Evolutionary conservation across 2,888 invertebrate species (phyloP).

Genomic region (Drosophila greeni): DNA sequence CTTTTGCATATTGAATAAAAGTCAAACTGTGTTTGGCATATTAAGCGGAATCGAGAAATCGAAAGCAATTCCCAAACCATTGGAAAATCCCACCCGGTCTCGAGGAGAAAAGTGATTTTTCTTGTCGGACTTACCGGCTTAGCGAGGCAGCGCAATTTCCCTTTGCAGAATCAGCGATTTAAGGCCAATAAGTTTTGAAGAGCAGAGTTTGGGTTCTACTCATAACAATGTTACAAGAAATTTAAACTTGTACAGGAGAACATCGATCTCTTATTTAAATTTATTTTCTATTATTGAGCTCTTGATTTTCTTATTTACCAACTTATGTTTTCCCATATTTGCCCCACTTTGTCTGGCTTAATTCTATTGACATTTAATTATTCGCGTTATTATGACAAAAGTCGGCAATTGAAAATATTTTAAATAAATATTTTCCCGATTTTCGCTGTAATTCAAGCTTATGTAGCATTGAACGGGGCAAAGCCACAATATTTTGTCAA

Average conservation of each 20-base stretch:
- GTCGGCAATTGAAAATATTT: constrained; percentile 44
- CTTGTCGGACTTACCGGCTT: constrained; percentile 66
- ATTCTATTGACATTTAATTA: constrained; percentile 68
- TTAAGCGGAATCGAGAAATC: constrained; percentile 59
- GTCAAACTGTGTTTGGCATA: constrained; percentile 71
- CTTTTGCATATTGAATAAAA: constrained; percentile 67
- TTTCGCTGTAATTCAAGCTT: constrained; percentile 59
- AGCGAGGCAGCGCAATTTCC: constrained; percentile 63
- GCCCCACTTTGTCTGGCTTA: constrained; percentile 40
- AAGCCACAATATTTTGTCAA: constrained; percentile 63
- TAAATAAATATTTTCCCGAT: constrained; percentile 55
- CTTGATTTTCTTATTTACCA: constrained; percentile 2
- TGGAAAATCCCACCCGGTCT: constrained; percentile 13
- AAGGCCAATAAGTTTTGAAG: constrained; percentile 48
- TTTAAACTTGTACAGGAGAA: background rate
- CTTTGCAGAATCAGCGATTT: constrained; percentile 51
- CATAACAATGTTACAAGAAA: background rate
- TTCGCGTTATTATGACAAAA: constrained; percentile 27
- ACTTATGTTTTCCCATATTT: constrained; percentile 17
- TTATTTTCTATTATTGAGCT: background rate
- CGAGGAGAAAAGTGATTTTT: constrained; percentile 68
- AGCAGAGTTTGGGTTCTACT: constrained; percentile 4
- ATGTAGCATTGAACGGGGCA: constrained; percentile 20
- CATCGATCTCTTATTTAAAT: background rate
- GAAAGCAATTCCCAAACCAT: constrained; percentile 55